Percentiles rank a stretch among this genome's conserved stretches.
Conservation (phyloP, 2,113 vertebrate species). For the Macaca fascicularis region T2T-MFA8v1.1 NC_088390.1:40101001-40101500, state of each 20-base stretch:
- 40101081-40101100: neutral
- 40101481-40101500: neutral
- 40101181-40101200: neutral
- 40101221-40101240: neutral
- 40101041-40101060: neutral
- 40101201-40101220: too few relatives aligned
- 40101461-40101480: neutral
- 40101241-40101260: neutral
- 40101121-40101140: neutral
- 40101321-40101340: neutral
- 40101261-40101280: neutral
- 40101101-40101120: neutral
- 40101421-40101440: neutral
- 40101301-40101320: neutral
- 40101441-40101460: neutral
- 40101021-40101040: neutral
- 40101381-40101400: neutral
- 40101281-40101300: neutral
- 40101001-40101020: neutral
- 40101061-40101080: neutral
- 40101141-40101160: neutral
- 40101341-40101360: neutral
- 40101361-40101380: too few relatives aligned
- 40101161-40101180: neutral
- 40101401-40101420: neutral